A percentile compares a stretch with the other conserved stretches of the same genome.
These are phyloP conservation scores for Xenops minutus DNA, from an alignment of 2,797 vertebrate species.

Conservation along the genomic window DNA sequence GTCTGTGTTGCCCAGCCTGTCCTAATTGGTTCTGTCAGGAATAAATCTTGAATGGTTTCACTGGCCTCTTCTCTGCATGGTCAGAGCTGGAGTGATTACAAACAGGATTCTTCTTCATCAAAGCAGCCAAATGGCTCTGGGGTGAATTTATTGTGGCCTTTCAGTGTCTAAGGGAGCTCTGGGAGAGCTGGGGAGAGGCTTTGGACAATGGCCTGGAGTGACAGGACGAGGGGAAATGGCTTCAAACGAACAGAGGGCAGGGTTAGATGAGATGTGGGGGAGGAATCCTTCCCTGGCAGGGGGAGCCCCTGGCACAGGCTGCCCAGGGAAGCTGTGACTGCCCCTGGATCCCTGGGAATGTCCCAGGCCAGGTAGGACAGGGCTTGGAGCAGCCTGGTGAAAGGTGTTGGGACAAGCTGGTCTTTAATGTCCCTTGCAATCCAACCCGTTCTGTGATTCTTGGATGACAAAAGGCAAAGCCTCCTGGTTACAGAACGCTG, in stretches of 20 bases:
- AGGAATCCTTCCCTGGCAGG: neutral
- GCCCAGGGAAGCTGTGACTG: neutral
- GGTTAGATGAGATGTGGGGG: neutral
- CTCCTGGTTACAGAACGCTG: no score
- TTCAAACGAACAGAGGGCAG: neutral
- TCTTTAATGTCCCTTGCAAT: neutral
- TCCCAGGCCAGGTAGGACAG: neutral
- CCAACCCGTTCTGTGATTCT: neutral
- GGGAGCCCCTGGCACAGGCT: neutral
- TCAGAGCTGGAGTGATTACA: neutral
- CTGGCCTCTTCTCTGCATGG: neutral
- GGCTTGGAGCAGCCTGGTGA: neutral
- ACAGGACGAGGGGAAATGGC: neutral
- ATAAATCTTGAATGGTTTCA: neutral
- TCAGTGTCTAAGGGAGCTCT: fast-evolving
- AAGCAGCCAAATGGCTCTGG: neutral
- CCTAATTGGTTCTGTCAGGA: neutral
- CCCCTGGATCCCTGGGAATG: neutral
- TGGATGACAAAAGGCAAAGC: neutral
- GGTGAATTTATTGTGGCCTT: fast-evolving
- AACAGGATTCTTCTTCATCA: neutral
- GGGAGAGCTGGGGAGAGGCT: neutral
- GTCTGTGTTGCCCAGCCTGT: no score
- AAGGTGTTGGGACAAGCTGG: neutral
- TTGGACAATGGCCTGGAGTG: neutral